phyloP scores from a whole-genome alignment of 2,113 vertebrate genomes.

The Panthera leo region DNA sequence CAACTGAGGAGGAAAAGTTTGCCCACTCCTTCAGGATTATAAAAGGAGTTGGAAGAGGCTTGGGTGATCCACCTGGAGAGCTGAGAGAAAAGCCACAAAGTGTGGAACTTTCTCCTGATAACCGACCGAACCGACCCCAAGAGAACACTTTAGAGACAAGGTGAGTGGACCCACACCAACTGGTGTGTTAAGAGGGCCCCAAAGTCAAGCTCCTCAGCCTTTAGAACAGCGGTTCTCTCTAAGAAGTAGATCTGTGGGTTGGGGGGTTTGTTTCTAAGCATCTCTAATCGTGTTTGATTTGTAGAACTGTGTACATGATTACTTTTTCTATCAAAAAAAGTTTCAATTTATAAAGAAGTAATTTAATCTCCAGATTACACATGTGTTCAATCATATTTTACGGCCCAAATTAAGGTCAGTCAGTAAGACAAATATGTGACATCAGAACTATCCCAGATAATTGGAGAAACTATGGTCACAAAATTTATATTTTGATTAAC shows the following conservation, averaged over 20 bases:
- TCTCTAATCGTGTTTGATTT: neutral
- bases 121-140: rapidly evolving
- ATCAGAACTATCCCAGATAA: neutral
- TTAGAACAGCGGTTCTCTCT: neutral
- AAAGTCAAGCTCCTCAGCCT: neutral
- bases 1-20: neutral
- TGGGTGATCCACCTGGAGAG: neutral
- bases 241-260: neutral
- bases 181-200: rapidly evolving
- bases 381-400: neutral
- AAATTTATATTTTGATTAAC: neutral
- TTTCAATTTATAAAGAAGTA: neutral
- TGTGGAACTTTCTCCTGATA: neutral
- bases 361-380: neutral
- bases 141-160: neutral
- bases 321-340: neutral
- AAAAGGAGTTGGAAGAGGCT: neutral
- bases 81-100: neutral
- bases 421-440: neutral
- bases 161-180: neutral
- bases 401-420: neutral
- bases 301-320: neutral
- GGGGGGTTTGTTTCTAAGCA: neutral
- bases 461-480: neutral
- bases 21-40: neutral